Evolutionary conservation across 2,888 invertebrate genomes (phyloP).

Genomic region (Dicyrtomina minuta): DNA sequence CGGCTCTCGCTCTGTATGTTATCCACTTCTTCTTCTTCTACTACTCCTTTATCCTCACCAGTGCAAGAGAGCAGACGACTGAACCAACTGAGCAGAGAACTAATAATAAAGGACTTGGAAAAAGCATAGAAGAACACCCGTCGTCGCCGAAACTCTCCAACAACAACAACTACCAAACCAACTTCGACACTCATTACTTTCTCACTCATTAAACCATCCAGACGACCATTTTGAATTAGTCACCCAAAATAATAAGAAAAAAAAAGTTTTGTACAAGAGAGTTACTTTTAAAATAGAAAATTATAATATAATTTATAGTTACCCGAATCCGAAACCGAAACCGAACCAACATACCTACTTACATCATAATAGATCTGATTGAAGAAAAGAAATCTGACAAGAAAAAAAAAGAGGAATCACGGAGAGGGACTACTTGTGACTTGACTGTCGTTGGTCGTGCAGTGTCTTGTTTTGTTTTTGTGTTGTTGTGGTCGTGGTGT

Average conservation of each 20-base stretch:
- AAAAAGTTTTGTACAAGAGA: neutral
- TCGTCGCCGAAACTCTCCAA: constrained; percentile 1
- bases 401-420: too few relatives aligned
- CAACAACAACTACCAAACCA: constrained; percentile 5
- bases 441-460: neutral
- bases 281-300: too few relatives aligned
- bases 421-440: too few relatives aligned
- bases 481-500: neutral
- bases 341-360: too few relatives aligned
- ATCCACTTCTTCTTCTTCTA: neutral
- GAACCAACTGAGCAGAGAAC: too few relatives aligned
- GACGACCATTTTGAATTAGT: constrained; percentile 29
- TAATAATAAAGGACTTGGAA: too few relatives aligned
- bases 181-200: constrained; percentile 3
- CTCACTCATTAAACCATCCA: constrained; percentile 25
- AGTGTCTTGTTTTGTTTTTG: neutral
- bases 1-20: neutral
- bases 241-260: neutral
- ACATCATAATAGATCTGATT: neutral
- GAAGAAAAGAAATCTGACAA: neutral
- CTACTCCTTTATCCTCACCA: neutral
- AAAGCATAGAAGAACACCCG: too few relatives aligned
- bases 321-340: too few relatives aligned
- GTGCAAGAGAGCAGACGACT: too few relatives aligned
- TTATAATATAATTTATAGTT: too few relatives aligned